phyloP scores from a whole-genome alignment of 2,888 invertebrate species.

The Keiferia lycopersicella region DNA sequence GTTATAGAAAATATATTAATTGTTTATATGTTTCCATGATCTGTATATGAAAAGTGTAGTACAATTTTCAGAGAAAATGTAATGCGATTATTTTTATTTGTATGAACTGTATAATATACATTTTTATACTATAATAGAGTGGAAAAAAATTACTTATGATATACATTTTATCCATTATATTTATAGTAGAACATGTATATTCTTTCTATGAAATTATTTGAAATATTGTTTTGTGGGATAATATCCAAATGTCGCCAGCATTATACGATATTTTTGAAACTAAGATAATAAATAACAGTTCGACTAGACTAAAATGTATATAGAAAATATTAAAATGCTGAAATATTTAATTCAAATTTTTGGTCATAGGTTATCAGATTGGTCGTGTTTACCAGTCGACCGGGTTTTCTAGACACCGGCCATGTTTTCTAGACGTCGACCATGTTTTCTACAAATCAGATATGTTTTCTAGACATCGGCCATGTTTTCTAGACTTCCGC shows the following conservation, averaged over 20 bases:
- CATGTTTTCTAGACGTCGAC: too few species aligned
- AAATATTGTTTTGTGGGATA: background rate
- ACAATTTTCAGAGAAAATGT: background rate
- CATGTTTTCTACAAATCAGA: too few species aligned
- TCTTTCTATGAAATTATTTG: background rate
- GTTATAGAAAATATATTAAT: background rate
- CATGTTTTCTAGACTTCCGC: too few species aligned
- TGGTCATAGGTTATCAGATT: too few species aligned
- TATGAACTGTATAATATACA: background rate
- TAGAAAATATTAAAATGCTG: background rate
- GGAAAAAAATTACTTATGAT: too few species aligned
- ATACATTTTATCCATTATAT: too few species aligned
- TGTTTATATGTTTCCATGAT: background rate
- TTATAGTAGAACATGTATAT: background rate
- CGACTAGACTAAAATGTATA: background rate
- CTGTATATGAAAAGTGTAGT: constrained; percentile 9
- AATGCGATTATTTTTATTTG: background rate
- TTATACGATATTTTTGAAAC: background rate
- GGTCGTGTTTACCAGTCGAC: too few species aligned
- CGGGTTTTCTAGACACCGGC: too few species aligned
- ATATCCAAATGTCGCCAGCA: background rate
- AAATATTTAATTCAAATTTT: too few species aligned
- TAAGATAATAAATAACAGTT: background rate
- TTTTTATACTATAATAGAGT: too few species aligned
- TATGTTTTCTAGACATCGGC: too few species aligned